These are phyloP conservation scores for Mesorhabditis sp. DNA, from an alignment of 2,888 invertebrate genomes.

Conservation along the genomic window DNA sequence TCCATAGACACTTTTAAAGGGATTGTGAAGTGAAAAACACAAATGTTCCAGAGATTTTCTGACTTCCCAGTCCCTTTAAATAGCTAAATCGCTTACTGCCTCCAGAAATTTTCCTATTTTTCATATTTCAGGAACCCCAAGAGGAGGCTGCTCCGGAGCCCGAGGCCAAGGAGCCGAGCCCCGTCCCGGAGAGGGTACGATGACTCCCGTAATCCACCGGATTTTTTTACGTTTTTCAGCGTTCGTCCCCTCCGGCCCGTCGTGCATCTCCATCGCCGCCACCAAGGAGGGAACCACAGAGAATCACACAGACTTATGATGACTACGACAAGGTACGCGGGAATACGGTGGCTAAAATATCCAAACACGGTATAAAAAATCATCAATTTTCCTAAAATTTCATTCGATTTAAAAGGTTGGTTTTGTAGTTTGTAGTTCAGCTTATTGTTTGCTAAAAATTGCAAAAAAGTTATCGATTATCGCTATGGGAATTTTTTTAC, in stretches of 20 bases:
- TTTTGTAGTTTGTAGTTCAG: no score
- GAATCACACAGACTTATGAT: conserved; percentile 17
- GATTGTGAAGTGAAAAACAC: no score
- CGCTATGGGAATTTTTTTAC: no score
- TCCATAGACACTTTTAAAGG: no score
- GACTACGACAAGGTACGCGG: neutral
- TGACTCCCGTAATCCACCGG: neutral
- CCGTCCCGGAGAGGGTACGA: conserved; percentile 32
- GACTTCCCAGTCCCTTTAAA: neutral
- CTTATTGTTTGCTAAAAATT: no score
- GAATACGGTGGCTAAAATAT: no score
- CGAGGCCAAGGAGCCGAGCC: conserved; percentile 1
- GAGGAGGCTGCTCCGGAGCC: neutral
- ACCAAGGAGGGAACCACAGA: neutral
- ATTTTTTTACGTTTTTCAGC: conserved; percentile 20
- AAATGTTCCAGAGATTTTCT: neutral
- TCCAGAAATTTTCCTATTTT: neutral
- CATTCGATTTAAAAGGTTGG: no score
- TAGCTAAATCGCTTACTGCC: neutral
- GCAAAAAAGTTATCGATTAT: no score
- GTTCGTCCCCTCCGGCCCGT: conserved; percentile 17
- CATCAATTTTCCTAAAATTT: no score
- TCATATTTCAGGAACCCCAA: neutral
- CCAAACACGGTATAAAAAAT: no score
- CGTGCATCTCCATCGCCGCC: conserved; percentile 5